Evolutionary conservation across 2,888 invertebrate species (phyloP).

Genomic region (Electrophaes corylata): DNA sequence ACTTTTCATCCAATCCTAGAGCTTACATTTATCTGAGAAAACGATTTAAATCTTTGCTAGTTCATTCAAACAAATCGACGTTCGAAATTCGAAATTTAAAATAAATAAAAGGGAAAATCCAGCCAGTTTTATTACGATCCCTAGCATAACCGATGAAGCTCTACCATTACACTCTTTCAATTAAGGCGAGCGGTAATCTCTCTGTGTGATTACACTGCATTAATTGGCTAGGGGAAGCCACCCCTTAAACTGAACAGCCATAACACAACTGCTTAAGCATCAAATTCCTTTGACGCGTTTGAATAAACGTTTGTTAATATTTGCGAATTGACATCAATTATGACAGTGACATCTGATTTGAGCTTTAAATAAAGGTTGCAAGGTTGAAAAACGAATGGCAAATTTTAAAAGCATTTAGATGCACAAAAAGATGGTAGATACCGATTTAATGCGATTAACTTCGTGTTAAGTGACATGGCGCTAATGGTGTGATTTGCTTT

Average conservation of each 20-base stretch:
- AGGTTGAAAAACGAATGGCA: conserved; percentile 38
- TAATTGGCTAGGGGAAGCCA: conserved; percentile 74
- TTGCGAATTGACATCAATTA: conserved; percentile 66
- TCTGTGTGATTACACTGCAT: conserved; percentile 80
- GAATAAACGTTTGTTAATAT: conserved; percentile 69
- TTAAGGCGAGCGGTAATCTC: conserved; percentile 77
- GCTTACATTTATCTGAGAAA: neutral
- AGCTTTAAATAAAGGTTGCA: conserved; percentile 44
- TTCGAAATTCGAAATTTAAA: conserved; percentile 36
- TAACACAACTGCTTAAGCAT: conserved; percentile 48
- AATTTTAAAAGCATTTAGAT: conserved; percentile 53
- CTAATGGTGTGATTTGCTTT: conserved; percentile 72
- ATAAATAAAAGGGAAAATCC: conserved; percentile 39
- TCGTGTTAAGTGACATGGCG: conserved; percentile 73
- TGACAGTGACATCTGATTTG: conserved; percentile 39
- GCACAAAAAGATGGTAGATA: conserved; percentile 77
- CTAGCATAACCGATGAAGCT: conserved; percentile 35
- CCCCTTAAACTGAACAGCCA: conserved; percentile 42
- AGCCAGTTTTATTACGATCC: conserved; percentile 36
- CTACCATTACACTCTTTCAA: conserved; percentile 74
- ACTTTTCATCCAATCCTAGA: neutral
- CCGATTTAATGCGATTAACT: conserved; percentile 78
- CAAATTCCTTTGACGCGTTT: conserved; percentile 45
- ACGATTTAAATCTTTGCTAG: conserved; percentile 5
- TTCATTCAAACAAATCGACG: conserved; percentile 10